Evolutionary conservation across 2,888 invertebrate species (phyloP), one percentile per base, ranked within the genome.

Genomic region (Chymomyza procnemis): DNA sequence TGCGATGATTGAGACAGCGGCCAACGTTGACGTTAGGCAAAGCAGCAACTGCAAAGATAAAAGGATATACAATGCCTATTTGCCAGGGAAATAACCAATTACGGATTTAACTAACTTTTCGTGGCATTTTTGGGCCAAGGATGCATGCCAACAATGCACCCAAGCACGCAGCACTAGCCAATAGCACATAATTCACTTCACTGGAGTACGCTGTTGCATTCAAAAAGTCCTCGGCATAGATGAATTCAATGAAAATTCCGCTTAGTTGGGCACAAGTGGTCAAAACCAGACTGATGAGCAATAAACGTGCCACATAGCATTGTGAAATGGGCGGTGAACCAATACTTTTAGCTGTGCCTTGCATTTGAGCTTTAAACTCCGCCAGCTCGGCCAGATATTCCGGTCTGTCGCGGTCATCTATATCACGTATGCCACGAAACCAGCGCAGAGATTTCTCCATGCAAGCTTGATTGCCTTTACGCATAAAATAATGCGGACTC

Each of bases 381-480:
- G 67, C 71, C 55, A 90, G 58, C 56, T 90, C 90, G 0, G 69
- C 66, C 8, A 89, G 8, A 16, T 85, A 90, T 3, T 84, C 86
- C 0, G 86, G 84, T 6, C 83, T 76, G 4, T 77, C 74, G 16
- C 88, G 86, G 34, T 90, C 87, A n/a, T 88, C 87, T 0, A 90
- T 64, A 3, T 83, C 80, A 0, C 90, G 85, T 9, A 90, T 88
- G 14, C 89, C 90, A 1, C 90, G 89, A 65, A 88, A 90, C 89
- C 90, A 90, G 30, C 90, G 80, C 55, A 90, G 56, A 0, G 90
- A 89, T 48, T 90, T 90, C 66, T 90, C 90, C 78, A 90, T 62
- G 8, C 78, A 64, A 1, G 73, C 16, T 4, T 79, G 62, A 55
- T 90, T 74, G 1, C 78, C 81, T 9, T 78, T 80, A 2, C 83